These are phyloP conservation scores for Gambelia wislizenii DNA, from an alignment of 2,797 vertebrate species.

Conservation along the genomic window DNA sequence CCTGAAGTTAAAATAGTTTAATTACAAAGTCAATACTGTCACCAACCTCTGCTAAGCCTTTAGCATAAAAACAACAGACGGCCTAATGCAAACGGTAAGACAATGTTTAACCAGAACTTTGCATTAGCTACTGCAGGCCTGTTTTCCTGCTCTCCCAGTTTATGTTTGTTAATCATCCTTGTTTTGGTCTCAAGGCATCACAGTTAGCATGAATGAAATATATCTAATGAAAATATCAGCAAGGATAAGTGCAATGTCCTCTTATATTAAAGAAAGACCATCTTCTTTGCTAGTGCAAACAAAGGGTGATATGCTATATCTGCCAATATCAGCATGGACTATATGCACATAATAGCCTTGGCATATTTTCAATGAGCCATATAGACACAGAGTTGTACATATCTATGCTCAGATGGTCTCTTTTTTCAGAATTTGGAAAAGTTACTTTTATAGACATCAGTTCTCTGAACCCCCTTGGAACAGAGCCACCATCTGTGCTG, in stretches of 20 bases:
- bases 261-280: not conserved
- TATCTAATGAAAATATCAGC: not conserved
- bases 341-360: not conserved
- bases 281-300: not conserved
- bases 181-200: constrained; percentile 57
- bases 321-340: not conserved
- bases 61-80: constrained; percentile 99
- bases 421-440: not conserved
- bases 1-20: constrained; percentile 99
- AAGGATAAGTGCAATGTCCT: not conserved
- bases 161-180: constrained; percentile 73
- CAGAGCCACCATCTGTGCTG: too few species aligned
- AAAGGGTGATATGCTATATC: not conserved
- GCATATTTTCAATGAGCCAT: not conserved
- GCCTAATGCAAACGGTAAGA: constrained; percentile 92
- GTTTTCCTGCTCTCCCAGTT: constrained; percentile 77
- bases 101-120: constrained; percentile 99
- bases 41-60: constrained; percentile 91
- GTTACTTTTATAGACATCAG: too few species aligned
- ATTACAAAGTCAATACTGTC: constrained; percentile 99
- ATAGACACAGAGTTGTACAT: not conserved
- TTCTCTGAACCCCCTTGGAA: too few species aligned
- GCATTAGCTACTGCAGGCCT: constrained; percentile 85
- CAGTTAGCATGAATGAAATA: constrained; percentile 14
- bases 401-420: not conserved